phyloP scores from a whole-genome alignment of 2,797 vertebrate species.

The Sebastolobus alascanus region DNA sequence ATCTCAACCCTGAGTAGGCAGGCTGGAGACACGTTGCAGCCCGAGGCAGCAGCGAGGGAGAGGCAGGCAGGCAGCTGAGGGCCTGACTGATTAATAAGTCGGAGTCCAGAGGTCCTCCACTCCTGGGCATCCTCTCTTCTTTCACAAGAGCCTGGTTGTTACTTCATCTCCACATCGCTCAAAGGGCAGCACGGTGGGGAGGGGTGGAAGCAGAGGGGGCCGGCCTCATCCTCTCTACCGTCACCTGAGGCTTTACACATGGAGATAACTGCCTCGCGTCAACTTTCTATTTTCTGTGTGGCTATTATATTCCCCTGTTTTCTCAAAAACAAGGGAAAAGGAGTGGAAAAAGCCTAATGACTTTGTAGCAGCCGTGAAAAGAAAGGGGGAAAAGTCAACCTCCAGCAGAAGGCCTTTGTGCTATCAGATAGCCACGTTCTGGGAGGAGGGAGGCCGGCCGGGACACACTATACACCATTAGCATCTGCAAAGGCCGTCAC shows the following conservation, averaged over 20 bases:
- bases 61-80: conserved; percentile 56
- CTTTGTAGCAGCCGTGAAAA: conserved; percentile 82
- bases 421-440: conserved; percentile 86
- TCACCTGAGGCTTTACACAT: conserved; percentile 78
- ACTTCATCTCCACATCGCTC: conserved; percentile 71
- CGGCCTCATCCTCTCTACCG: conserved; percentile 46
- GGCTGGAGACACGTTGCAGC: conserved; percentile 58
- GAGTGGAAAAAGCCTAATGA: conserved; percentile 80
- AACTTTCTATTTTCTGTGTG: conserved; percentile 63
- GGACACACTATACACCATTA: conserved; percentile 94
- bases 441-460: conserved; percentile 84
- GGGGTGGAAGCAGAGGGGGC: conserved; percentile 34
- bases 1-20: conserved; percentile 47
- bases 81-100: conserved; percentile 80
- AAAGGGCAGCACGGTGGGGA: conserved; percentile 29
- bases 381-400: conserved; percentile 84
- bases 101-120: conserved; percentile 82
- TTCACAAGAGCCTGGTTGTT: conserved; percentile 82
- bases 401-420: conserved; percentile 89
- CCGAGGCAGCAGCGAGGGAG: conserved; percentile 58
- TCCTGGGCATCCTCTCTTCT: conserved; percentile 81
- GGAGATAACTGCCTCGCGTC: conserved; percentile 61
- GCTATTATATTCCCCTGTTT: conserved; percentile 69
- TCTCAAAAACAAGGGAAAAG: conserved; percentile 62
- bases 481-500: conserved; percentile 96